phyloP scores from a whole-genome alignment of 2,888 invertebrate genomes.

The Halocaridina rubra region DNA sequence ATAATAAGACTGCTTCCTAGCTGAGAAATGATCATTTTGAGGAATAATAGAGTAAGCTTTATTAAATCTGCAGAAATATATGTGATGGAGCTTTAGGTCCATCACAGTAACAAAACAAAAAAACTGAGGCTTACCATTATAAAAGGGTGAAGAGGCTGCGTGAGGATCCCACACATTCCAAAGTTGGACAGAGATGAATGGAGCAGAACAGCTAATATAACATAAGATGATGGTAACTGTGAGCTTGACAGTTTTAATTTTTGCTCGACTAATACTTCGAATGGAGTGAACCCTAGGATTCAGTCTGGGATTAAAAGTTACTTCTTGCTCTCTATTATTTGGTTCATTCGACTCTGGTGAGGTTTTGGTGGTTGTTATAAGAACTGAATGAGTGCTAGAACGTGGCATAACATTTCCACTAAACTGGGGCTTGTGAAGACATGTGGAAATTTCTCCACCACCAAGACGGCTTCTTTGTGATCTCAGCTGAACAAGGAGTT shows the following conservation, averaged over 20 bases:
- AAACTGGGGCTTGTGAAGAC: constrained; percentile 65
- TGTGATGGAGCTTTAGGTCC: no score
- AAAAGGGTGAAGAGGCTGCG: constrained; percentile 67
- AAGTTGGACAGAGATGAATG: constrained; percentile 77
- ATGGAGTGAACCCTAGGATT: constrained; percentile 68
- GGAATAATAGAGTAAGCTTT: no score
- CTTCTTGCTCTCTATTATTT: not conserved
- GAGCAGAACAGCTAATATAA: constrained; percentile 78
- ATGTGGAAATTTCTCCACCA: constrained; percentile 42
- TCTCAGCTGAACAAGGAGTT: constrained; percentile 27
- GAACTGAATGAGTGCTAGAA: not conserved
- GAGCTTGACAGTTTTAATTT: constrained; percentile 71
- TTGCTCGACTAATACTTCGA: constrained; percentile 70
- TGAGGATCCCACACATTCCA: constrained; percentile 71
- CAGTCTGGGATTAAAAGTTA: not conserved
- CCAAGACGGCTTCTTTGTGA: not conserved
- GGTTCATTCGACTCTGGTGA: not conserved
- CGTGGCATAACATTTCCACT: constrained; percentile 60
- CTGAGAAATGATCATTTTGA: no score
- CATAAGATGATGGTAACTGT: constrained; percentile 72
- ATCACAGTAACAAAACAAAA: no score
- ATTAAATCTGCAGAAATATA: no score
- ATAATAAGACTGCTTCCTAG: no score
- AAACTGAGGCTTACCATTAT: constrained; percentile 65
- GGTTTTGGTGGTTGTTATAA: not conserved